These are phyloP conservation scores for Synanthedon tipuliformis DNA, from an alignment of 2,888 invertebrate species.

Conservation along the genomic window DNA sequence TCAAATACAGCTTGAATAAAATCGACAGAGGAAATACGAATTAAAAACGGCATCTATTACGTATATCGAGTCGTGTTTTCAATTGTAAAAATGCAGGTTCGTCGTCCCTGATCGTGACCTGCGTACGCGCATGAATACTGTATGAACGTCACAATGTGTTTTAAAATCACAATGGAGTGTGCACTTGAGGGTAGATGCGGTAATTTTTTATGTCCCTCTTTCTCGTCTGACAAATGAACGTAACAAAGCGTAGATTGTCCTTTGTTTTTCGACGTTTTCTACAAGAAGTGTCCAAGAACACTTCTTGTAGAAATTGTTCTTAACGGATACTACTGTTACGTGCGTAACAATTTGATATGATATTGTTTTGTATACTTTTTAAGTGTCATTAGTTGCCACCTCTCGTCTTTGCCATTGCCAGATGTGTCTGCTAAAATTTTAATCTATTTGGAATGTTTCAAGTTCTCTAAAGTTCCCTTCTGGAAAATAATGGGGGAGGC, in stretches of 20 bases:
- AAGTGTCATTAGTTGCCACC: no score
- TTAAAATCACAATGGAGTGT: not conserved
- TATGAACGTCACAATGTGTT: slow-evolving; percentile 25
- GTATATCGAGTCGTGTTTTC: slow-evolving; percentile 5
- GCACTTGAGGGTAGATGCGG: not conserved
- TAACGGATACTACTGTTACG: no score
- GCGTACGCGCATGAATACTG: slow-evolving; percentile 55
- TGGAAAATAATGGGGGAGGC: no score
- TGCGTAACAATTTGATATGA: no score
- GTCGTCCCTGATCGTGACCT: slow-evolving; percentile 64
- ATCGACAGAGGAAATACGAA: slow-evolving; percentile 20
- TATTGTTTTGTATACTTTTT: no score
- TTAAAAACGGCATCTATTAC: slow-evolving; percentile 39
- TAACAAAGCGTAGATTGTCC: not conserved
- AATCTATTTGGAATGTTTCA: no score
- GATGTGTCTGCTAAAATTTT: no score
- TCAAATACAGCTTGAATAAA: not conserved
- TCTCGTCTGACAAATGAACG: not conserved
- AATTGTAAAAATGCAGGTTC: slow-evolving; percentile 30
- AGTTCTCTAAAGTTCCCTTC: no score
- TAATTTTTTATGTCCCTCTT: not conserved
- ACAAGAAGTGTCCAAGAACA: no score
- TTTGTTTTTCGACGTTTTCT: not conserved
- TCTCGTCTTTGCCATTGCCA: no score
- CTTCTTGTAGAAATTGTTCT: no score